Percentiles rank a stretch among this genome's conserved stretches.
phyloP scores from a whole-genome alignment of 2,113 vertebrate genomes.

The Gasterosteus nipponicus region DNA sequence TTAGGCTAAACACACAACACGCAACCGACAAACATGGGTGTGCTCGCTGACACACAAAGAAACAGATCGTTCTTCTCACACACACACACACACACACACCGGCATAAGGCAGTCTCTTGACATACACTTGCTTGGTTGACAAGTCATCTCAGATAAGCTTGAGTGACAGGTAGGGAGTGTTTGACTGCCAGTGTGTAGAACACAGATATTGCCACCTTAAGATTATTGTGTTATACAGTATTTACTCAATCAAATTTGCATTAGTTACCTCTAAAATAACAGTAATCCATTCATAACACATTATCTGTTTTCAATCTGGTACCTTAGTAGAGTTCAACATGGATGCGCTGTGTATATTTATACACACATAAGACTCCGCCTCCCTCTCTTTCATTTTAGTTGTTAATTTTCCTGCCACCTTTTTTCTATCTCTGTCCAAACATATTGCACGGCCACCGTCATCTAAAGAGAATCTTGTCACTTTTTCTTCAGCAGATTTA shows the following conservation, averaged over 20 bases:
- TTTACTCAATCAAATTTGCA: slow-evolving; percentile 62
- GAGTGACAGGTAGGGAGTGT: slow-evolving; percentile 76
- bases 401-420: slow-evolving; percentile 75
- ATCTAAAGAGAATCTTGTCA: slow-evolving; percentile 75
- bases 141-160: slow-evolving; percentile 80
- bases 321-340: slow-evolving; percentile 33
- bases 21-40: slow-evolving; percentile 46
- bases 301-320: neutral
- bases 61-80: slow-evolving; percentile 40
- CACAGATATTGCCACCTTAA: slow-evolving; percentile 58
- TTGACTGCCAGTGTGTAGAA: slow-evolving; percentile 64
- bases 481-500: slow-evolving; percentile 70
- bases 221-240: slow-evolving; percentile 57
- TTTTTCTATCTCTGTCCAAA: slow-evolving; percentile 73
- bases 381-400: slow-evolving; percentile 49
- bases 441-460: slow-evolving; percentile 64
- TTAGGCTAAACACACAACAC: slow-evolving; percentile 38
- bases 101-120: slow-evolving; percentile 57
- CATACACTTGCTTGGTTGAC: slow-evolving; percentile 75
- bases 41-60: slow-evolving; percentile 42
- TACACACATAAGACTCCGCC: slow-evolving; percentile 4
- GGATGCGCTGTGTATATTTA: neutral
- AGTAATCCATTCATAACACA: slow-evolving; percentile 33
- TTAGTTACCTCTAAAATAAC: slow-evolving; percentile 59
- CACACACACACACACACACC: slow-evolving; percentile 27